phyloP scores from a whole-genome alignment of 2,113 vertebrate species.

The Ciconia boyciana region DNA sequence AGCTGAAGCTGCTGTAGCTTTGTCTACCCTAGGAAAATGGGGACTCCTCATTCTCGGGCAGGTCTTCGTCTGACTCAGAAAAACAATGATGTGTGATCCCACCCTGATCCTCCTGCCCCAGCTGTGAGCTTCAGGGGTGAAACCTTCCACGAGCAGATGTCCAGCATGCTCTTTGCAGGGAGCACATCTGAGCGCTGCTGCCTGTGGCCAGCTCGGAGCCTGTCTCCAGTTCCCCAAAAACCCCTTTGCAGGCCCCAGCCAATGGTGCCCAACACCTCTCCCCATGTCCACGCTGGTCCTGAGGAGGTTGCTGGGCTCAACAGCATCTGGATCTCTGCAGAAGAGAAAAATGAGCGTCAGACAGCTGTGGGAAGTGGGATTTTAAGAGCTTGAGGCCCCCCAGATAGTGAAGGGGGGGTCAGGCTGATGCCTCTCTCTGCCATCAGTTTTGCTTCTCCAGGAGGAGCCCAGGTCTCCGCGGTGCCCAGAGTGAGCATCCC shows the following conservation, averaged over 20 bases:
- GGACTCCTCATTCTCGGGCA: accelerated
- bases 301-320: neutral
- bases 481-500: neutral
- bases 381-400: neutral
- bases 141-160: neutral
- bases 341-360: neutral
- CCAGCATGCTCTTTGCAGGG: neutral
- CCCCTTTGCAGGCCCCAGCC: neutral
- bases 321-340: neutral
- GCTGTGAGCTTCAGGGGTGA: neutral
- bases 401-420: neutral
- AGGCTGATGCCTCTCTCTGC: neutral
- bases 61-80: neutral
- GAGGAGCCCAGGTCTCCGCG: neutral
- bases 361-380: neutral
- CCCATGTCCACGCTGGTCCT: accelerated
- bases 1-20: neutral
- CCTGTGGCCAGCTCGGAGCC: neutral
- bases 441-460: neutral
- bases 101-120: neutral
- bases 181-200: neutral
- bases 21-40: neutral
- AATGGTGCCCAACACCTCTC: neutral
- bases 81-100: neutral
- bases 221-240: neutral